These are phyloP conservation scores for Linyphia triangularis DNA, from an alignment of 2,888 invertebrate genomes.

Conservation along the genomic window DNA sequence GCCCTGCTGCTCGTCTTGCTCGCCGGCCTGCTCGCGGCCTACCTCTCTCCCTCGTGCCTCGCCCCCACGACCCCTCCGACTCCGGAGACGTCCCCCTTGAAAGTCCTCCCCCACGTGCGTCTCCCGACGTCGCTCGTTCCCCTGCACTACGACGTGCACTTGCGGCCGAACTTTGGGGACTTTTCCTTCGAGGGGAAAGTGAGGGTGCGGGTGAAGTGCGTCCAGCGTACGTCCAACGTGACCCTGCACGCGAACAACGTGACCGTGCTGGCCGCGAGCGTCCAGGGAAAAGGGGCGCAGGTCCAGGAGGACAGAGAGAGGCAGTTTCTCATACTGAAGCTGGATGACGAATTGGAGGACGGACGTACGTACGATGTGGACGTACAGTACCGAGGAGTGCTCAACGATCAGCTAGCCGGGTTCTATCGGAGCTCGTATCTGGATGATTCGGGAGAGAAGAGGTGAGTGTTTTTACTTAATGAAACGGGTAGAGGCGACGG, in stretches of 20 bases:
- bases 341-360: slow-evolving; percentile 83
- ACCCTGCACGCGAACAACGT: slow-evolving; percentile 88
- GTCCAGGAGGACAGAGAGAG: slow-evolving; percentile 78
- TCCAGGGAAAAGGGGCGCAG: slow-evolving; percentile 10
- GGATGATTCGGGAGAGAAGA: slow-evolving; percentile 84
- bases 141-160: slow-evolving; percentile 68
- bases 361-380: slow-evolving; percentile 85
- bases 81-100: not conserved
- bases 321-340: slow-evolving; percentile 86
- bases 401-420: slow-evolving; percentile 88
- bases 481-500: too few species aligned
- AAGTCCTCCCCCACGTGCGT: slow-evolving; percentile 44
- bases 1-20: slow-evolving; percentile 7
- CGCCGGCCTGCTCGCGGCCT: slow-evolving; percentile 65
- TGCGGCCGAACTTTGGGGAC: slow-evolving; percentile 70
- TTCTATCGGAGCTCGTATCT: slow-evolving; percentile 91
- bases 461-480: slow-evolving; percentile 83
- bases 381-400: slow-evolving; percentile 86
- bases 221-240: slow-evolving; percentile 84
- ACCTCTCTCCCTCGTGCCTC: slow-evolving; percentile 42
- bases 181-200: slow-evolving; percentile 75
- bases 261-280: slow-evolving; percentile 82
- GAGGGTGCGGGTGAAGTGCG: slow-evolving; percentile 82
- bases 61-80: too few species aligned
- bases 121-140: slow-evolving; percentile 72